Conservation (phyloP, 2,113 vertebrate species). For the Mobula hypostoma region DNA sequence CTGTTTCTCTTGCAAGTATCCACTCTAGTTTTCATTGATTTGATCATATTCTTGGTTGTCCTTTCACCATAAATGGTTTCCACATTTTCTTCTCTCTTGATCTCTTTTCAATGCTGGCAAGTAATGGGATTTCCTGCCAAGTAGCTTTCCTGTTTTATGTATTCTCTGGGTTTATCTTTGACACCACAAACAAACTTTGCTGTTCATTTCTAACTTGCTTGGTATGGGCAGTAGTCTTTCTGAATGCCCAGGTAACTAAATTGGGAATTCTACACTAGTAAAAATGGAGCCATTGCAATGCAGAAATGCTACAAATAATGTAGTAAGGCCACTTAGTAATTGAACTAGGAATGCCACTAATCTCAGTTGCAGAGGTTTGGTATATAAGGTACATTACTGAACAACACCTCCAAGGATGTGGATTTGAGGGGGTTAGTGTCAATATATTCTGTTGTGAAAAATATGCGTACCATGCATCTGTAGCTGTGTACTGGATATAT, state of each 20-base stretch:
- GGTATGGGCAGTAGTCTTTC: not conserved
- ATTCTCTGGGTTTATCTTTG: not conserved
- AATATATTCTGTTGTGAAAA: not conserved
- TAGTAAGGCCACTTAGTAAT: not conserved
- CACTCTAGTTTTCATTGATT: not conserved
- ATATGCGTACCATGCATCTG: not conserved
- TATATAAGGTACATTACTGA: not conserved
- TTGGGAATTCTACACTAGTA: no score
- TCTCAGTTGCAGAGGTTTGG: not conserved
- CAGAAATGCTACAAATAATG: no score
- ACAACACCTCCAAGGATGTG: not conserved
- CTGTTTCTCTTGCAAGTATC: not conserved
- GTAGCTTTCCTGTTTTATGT: not conserved
- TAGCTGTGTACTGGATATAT: not conserved
- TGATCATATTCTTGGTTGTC: not conserved
- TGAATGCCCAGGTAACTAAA: not conserved
- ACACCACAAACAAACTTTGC: not conserved
- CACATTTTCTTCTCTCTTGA: not conserved
- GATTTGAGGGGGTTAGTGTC: not conserved
- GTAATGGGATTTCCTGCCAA: not conserved
- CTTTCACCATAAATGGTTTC: not conserved
- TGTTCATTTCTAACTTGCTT: not conserved
- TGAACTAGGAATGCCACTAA: not conserved
- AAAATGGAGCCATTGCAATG: no score
- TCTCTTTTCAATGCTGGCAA: not conserved